Evolutionary conservation across 2,888 invertebrate genomes (phyloP).

Genomic region (Nomada goodeniana): DNA sequence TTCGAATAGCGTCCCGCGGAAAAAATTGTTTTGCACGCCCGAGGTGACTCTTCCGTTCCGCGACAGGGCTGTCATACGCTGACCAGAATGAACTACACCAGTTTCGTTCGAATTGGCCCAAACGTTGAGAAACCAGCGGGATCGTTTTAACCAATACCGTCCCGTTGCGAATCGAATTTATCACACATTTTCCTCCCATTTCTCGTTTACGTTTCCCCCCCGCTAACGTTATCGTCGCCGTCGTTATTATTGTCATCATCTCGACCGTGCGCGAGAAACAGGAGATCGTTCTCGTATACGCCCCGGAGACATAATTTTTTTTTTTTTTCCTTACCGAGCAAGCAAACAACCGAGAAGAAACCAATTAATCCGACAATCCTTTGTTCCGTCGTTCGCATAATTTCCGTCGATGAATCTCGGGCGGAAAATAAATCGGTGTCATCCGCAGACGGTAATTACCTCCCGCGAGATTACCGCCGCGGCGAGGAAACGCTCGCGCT

Average conservation of each 20-base stretch:
- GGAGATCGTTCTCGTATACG: not conserved
- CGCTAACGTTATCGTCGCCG: too few species aligned
- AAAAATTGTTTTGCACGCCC: not conserved
- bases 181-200: too few species aligned
- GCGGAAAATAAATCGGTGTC: constrained; percentile 54
- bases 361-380: constrained; percentile 4
- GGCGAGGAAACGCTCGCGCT: not conserved
- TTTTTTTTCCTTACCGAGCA: not conserved
- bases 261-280: too few species aligned
- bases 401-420: constrained; percentile 47
- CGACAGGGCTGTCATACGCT: not conserved
- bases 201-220: too few species aligned
- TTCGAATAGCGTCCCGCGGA: not conserved
- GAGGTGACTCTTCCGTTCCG: not conserved
- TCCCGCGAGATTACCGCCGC: not conserved
- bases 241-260: too few species aligned
- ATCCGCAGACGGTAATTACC: constrained; percentile 42
- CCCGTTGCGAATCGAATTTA: too few species aligned
- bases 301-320: not conserved
- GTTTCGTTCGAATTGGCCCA: too few species aligned
- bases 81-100: not conserved
- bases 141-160: too few species aligned
- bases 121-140: too few species aligned
- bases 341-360: not conserved
- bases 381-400: constrained; percentile 18